Percentiles rank a stretch among this genome's conserved stretches.
These are phyloP conservation scores for Melikaiella ostensackeni DNA, from an alignment of 2,888 invertebrate species.

Conservation along the genomic window DNA sequence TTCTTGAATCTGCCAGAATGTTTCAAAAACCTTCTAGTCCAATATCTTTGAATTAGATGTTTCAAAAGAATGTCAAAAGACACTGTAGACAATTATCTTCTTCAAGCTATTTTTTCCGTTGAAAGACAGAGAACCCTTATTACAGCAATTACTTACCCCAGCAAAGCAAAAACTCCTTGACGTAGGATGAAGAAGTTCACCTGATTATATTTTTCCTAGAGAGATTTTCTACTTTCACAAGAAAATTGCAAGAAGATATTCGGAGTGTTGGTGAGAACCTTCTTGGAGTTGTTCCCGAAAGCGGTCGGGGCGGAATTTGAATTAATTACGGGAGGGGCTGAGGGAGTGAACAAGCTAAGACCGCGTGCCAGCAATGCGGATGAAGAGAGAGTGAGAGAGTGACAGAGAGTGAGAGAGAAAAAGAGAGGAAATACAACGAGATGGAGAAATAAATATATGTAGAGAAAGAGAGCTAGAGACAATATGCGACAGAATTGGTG, in stretches of 20 bases:
- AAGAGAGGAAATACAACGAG: conserved; percentile 44
- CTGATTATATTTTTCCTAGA: conserved; percentile 25
- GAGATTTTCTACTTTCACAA: conserved; percentile 33
- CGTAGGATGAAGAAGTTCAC: conserved; percentile 20
- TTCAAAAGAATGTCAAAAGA: too few species aligned
- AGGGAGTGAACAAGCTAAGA: conserved; percentile 57
- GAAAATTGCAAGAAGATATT: conserved; percentile 48
- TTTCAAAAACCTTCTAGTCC: too few species aligned
- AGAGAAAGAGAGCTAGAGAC: conserved; percentile 53
- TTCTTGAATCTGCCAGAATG: too few species aligned
- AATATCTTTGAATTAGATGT: too few species aligned
- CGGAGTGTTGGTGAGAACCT: conserved; percentile 47
- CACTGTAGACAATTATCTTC: neutral
- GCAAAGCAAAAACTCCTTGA: conserved; percentile 19
- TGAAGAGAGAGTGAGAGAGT: conserved; percentile 25
- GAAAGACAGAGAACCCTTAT: neutral
- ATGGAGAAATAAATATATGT: conserved; percentile 35
- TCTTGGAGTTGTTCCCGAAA: conserved; percentile 54
- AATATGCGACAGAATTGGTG: conserved; percentile 67
- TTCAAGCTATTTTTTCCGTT: neutral
- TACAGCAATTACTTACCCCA: neutral
- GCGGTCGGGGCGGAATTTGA: conserved; percentile 64
- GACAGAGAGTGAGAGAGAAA: conserved; percentile 51
- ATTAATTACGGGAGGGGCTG: conserved; percentile 60
- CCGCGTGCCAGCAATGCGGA: conserved; percentile 51